Percentiles rank a stretch among this genome's conserved stretches.
Evolutionary conservation across 2,113 vertebrate species (phyloP).

Genomic region (Phrynosoma platyrhinos): DNA sequence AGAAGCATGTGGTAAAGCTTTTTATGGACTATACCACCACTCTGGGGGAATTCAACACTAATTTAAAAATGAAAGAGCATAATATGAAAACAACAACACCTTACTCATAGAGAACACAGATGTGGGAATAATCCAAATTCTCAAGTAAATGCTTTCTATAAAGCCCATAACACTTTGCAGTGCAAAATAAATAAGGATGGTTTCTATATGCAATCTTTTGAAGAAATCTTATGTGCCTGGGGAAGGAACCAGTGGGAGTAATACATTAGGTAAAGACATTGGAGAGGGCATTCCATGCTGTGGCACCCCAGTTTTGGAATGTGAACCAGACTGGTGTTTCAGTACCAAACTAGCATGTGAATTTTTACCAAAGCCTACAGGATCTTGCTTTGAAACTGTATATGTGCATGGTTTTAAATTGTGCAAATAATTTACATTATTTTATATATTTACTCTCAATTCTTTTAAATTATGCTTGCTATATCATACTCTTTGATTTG

Average conservation of each 20-base stretch:
- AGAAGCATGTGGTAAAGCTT: neutral
- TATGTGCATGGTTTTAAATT: too few relatives aligned
- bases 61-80: neutral
- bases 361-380: too few relatives aligned
- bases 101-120: neutral
- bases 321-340: too few relatives aligned
- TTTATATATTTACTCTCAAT: too few relatives aligned
- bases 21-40: neutral
- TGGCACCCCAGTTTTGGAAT: too few relatives aligned
- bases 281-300: too few relatives aligned
- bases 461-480: too few relatives aligned
- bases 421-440: too few relatives aligned
- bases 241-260: neutral
- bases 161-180: constrained; percentile 37
- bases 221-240: constrained; percentile 18
- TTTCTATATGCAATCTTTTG: constrained; percentile 42
- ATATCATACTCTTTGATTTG: too few relatives aligned
- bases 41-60: neutral
- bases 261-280: too few relatives aligned
- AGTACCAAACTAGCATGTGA: too few relatives aligned
- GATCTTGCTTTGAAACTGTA: too few relatives aligned
- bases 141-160: constrained; percentile 42
- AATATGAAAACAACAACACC: neutral
- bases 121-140: constrained; percentile 20
- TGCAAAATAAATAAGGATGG: constrained; percentile 38